Base-by-base conservation (phyloP, 2,888 invertebrate genomes). In the Cenopis cana region DNA sequence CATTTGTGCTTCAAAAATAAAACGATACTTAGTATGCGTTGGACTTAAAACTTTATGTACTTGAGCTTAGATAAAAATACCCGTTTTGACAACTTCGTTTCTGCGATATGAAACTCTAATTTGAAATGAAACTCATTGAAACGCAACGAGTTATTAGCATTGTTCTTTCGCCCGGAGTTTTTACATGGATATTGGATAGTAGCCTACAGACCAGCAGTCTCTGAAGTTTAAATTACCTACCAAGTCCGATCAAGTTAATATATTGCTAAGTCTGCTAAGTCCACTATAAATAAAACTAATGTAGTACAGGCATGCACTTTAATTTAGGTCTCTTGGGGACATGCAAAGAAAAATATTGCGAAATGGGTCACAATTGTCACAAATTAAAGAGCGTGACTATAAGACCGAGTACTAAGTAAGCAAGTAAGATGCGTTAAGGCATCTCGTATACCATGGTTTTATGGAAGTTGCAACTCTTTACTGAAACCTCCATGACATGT, bases 21-120 rank as follows among this genome's bases (percentile, higher is more conserved):
- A 46, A n/a, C 41, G 6, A 14, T 6, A 46, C 46, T 0, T 14
- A 18, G 41, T 75, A 68, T 68, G 75, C 78, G 82, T 56, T 76
- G 66, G 12, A 52, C 67, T 55, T 70, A 54, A 24, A 41, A 68
- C 52, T 59, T 57, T 75, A 77, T 77, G 76, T 80, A 77, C 68
- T 41, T 41, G 67, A 72, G 57, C 64, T 74, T 70, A 70, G 84
- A 83, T 85, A 84, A 79, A 79, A 77, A 74, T 78, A 78, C 77
- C 75, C 76, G 79, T 80, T 78, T 79, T 67, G 75, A 50, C 14
- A 18, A 60, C 60, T 72, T 69, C 17, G 69, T 73, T 74, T 50
- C 52, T 64, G 49, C 68, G 65, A 68, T 73, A 71, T 67, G 69
- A 60, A 64, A 60, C 64, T 74, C 14, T 36, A 61, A 61, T 66